Base-by-base conservation (phyloP, 2,113 vertebrate genomes). In the Trinectes maculatus region DNA sequence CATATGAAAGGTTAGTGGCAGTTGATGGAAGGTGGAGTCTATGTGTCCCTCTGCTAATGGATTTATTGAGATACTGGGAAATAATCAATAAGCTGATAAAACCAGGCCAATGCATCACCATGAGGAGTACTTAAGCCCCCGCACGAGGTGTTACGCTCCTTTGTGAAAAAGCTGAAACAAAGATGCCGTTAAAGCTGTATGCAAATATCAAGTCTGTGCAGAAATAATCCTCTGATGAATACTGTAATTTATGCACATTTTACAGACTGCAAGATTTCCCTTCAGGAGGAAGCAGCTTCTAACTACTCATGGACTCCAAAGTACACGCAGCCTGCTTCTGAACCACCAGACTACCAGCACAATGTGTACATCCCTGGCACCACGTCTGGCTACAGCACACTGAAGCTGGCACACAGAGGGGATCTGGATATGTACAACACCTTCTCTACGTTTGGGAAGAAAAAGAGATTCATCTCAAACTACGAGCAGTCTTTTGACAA, bases 391-490 rank as follows among this genome's bases (percentile, higher is more conserved):
- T 87, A 91, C 82, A 90, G 91, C 70, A 91, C 92, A 4, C 85
- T 91, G 62, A 94, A 94, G 74, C 91, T 93, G 0, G 85, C 89
- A 0, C 86, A 83, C 51, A 92, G 91, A 65, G 82, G 88, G 5
- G 93, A 94, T 1, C 64, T 86, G 51, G 94, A 95, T 40, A 87
- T 91, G 52, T 94, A 94, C 83, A 95, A 94, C 88, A 95, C 93
- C 47, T 96, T 96, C 86, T 96, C 95, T 16, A 96, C 95, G n/a
- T 96, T 96, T 79, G 95, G 95, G 56, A 96, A 96, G 86, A 95
- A 94, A 79, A 94, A 93, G 83, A 95, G 91, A 84, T 90, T 92
- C 56, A 90, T 91, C 5, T 90, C 92, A 15, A 92, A 89, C 84
- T 92, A 91, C 6, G 94, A 93, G 43, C 91, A 89, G 44, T 80